Evolutionary conservation across 2,888 invertebrate species (phyloP), one percentile per base, ranked within the genome.

Genomic region (Priocnemis perturbator): DNA sequence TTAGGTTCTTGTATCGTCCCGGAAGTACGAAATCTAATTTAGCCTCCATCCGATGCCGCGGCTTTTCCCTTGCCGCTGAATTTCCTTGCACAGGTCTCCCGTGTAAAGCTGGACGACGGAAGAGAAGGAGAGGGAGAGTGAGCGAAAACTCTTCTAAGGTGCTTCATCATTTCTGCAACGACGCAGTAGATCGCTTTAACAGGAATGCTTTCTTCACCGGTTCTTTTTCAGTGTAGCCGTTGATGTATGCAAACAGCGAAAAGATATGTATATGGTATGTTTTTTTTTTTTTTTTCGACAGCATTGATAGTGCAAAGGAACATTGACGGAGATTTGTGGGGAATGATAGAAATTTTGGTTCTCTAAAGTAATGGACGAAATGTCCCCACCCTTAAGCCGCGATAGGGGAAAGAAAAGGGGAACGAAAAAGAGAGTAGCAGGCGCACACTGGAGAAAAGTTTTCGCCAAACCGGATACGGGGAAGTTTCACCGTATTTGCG

Each of bases 401-500:
- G 23, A 9, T 9, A 17, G 19, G 50, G 9, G 15, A 60, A 30
- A 0, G 50, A 52, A 37, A 20, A 23, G 48, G 19, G 64, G 23
- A 59, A 37, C 17, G 37, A 58, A 64, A 60, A 68, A 70, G 57
- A 21, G 73, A 53, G 53, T 37, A 44, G 62, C 23, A 61, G 20
- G 60, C 62, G 56, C 30, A 67, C 59, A 9, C 11, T 21, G 70
- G 75, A 85, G 85, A 83, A 87, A 88, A 87, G 83, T 88, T 88
- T 86, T 82, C 86, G 84, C 81, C 83, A 85, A 81, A 81, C 81
- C 87, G 88, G 88, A 89, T 86, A 83, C 85, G 76, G 82, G 81
- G 82, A 88, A 89, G 88, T 87, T 87, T 87, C 85, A 88, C 87
- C 88, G 88, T 89, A 88, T 89, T 89, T 86, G 87, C 87, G 85